phyloP scores from a whole-genome alignment of 2,888 invertebrate species.

The Nomada ruficornis region DNA sequence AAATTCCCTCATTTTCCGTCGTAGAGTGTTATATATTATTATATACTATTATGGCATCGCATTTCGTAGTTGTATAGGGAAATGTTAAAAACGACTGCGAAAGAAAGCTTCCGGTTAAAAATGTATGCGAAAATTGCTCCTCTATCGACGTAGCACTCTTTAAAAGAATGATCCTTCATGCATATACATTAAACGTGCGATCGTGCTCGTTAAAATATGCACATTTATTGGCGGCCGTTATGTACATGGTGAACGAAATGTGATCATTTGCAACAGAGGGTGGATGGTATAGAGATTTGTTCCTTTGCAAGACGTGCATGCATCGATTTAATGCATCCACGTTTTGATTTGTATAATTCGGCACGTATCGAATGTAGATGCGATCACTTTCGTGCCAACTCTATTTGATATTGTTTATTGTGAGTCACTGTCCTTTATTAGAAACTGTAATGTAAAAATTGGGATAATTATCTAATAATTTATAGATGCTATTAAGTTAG shows the following conservation, averaged over 20 bases:
- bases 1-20: no score
- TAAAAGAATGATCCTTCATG: neutral
- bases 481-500: no score
- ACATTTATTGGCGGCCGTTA: neutral
- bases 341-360: constrained; percentile 15
- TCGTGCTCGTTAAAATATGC: constrained; percentile 12
- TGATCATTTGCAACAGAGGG: constrained; percentile 2
- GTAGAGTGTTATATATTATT: no score
- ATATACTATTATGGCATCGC: no score
- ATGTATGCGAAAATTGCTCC: neutral
- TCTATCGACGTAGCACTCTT: neutral
- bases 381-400: neutral
- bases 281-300: neutral
- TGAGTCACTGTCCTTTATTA: no score
- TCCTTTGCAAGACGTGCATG: constrained; percentile 5
- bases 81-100: neutral
- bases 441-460: no score
- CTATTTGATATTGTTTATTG: no score
- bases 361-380: neutral
- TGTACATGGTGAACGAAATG: neutral
- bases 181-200: neutral
- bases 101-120: neutral
- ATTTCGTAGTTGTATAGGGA: no score
- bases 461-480: no score
- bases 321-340: constrained; percentile 5